Evolutionary conservation across 2,113 vertebrate genomes (phyloP), one percentile per base, ranked within the genome.

Genomic region (Austrofundulus limnaeus): DNA sequence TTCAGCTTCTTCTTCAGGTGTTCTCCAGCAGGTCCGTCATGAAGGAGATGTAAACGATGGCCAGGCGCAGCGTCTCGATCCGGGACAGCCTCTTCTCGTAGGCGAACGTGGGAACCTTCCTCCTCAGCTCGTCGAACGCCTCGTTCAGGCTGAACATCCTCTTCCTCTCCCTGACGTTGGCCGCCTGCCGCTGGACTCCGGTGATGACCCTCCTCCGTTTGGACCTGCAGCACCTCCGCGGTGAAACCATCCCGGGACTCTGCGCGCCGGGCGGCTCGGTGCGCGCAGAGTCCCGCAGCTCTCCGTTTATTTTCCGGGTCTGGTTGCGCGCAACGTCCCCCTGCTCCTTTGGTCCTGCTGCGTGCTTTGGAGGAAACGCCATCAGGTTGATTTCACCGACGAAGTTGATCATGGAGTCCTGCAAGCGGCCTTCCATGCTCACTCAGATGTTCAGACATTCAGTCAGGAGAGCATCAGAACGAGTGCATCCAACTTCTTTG

Each of bases 101-200:
- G 23, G 97, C 95, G 43, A 99, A 98, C 0, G 96, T 98, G 68
- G 97, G 97, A 42, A 99, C 96, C 64, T 96, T 98, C 81, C 92
- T 94, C 73, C 97, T 91, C 71, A 99, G 92, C 68, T 91, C 93
- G 48, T 99, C 97, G 25, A 99, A 99, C 3, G 97, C 97, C 83
- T 98, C 96, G 60, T 99, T 99, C 70, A 99, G 93, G 74, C 94
- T 96, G 84, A 97, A 97, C 97, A 99, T 99, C 39, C 97, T 84
- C 73, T 93, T 96, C 69, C 97, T 93, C 55, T 99, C 97, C 12
- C 97, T 86, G 81, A 98, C 82, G 74, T 99, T 99, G 75, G 97
- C 97, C 2, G 96, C 97, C 83, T 96, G 94, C 19, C 97, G 93
- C 91, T 98, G 97, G 15, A 95, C 94, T 5, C 90, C 90, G 47